These are phyloP conservation scores for Diachasmimorpha longicaudata DNA, from an alignment of 1,140 invertebrate species.

Conservation along the genomic window DNA sequence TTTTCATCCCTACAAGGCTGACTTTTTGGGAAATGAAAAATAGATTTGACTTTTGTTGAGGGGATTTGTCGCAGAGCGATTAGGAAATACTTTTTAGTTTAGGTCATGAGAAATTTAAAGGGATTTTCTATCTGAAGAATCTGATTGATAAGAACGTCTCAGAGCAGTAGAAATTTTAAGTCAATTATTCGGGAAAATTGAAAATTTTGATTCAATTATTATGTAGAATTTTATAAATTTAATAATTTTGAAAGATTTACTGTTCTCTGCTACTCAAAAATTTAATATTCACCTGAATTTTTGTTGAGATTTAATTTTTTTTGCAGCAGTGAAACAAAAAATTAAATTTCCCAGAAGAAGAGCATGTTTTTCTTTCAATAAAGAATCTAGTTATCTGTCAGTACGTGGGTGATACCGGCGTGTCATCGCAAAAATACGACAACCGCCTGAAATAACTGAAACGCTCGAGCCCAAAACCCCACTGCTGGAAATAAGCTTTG, in stretches of 20 bases:
- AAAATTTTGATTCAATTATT: no score
- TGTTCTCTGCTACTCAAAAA: no score
- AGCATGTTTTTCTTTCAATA: no score
- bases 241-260: no score
- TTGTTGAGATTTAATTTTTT: no score
- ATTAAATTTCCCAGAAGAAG: no score
- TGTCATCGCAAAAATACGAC: slow-evolving; percentile 23
- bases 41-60: no score
- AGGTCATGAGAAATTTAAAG: not conserved
- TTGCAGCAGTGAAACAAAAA: no score
- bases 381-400: not conserved
- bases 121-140: not conserved
- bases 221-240: no score
- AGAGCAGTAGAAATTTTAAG: no score
- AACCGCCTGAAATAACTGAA: slow-evolving; percentile 21
- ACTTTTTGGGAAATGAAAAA: not conserved
- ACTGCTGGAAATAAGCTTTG: not conserved
- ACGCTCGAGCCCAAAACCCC: not conserved
- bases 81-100: not conserved
- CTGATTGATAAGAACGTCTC: no score
- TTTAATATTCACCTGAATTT: not conserved
- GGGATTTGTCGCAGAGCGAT: not conserved
- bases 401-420: slow-evolving; percentile 9
- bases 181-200: no score
- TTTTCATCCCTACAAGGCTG: not conserved